A percentile compares a stretch with the other conserved stretches of the same genome.
These are phyloP conservation scores for Neostethus bicornis DNA, from an alignment of 2,797 vertebrate species.

Conservation along the genomic window DNA sequence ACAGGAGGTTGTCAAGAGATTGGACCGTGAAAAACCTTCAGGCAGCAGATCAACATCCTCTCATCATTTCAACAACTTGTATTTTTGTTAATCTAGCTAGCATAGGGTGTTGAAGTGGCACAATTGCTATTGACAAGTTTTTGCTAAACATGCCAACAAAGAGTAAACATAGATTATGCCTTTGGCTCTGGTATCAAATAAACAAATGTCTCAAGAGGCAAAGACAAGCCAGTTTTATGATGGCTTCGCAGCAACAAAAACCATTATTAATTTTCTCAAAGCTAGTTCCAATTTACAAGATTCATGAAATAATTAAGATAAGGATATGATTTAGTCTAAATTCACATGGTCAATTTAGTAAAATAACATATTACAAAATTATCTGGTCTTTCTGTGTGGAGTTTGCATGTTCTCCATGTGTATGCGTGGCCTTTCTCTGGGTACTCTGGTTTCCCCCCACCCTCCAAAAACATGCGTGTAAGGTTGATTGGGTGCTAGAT, in stretches of 20 bases:
- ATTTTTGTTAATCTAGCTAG: conserved; percentile 64
- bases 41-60: conserved; percentile 64
- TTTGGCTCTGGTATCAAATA: conserved; percentile 58
- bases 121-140: conserved; percentile 73
- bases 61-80: conserved; percentile 58
- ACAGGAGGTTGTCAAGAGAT: conserved; percentile 46
- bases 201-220: conserved; percentile 58
- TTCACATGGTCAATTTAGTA: no score
- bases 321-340: no score
- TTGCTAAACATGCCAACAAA: conserved; percentile 67
- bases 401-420: no score
- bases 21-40: conserved; percentile 48
- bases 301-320: conserved; percentile 1
- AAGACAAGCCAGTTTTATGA: conserved; percentile 13
- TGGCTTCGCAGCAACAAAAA: conserved; percentile 20
- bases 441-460: no score
- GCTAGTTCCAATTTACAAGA: conserved; percentile 30
- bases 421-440: no score
- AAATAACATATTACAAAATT: no score
- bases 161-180: conserved; percentile 70
- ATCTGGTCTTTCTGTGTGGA: no score
- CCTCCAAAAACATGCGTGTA: no score
- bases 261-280: conserved; percentile 14
- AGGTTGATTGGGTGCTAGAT: no score
- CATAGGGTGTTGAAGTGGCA: conserved; percentile 57